A percentile compares a stretch with the other conserved stretches of the same genome.
These are phyloP conservation scores for Diabrotica undecimpunctata DNA, from an alignment of 1,140 invertebrate genomes.

Conservation along the genomic window DNA sequence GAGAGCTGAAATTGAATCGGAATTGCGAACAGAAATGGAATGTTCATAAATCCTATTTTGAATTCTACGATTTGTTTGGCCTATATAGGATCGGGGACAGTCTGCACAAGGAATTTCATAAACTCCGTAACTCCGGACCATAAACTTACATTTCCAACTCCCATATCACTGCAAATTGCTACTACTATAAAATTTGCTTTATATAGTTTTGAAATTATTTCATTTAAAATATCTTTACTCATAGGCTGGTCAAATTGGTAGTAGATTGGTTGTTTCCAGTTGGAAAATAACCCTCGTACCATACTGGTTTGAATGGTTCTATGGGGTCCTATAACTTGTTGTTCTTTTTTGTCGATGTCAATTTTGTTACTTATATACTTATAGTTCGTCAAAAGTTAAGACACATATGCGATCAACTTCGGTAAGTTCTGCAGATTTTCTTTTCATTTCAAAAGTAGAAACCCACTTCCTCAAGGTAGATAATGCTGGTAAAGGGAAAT, in stretches of 20 bases:
- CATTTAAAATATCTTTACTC: constrained; percentile 14
- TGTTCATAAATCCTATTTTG: too few species aligned
- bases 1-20: too few species aligned
- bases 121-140: too few species aligned
- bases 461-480: constrained; percentile 25
- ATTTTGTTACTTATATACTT: constrained; percentile 14
- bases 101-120: too few species aligned
- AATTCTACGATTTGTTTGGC: too few species aligned
- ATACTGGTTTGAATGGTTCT: too few species aligned
- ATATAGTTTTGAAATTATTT: constrained; percentile 16
- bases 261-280: constrained; percentile 24
- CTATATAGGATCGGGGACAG: too few species aligned
- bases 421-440: too few species aligned
- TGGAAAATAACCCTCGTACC: too few species aligned
- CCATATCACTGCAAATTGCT: constrained; percentile 17
- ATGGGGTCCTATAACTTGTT: constrained; percentile 20
- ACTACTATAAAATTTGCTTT: constrained; percentile 7
- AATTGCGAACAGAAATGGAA: too few species aligned
- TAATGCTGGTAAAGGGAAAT: constrained; percentile 24
- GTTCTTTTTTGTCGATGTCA: constrained; percentile 9
- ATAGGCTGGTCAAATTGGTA: constrained; percentile 11
- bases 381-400: constrained; percentile 20
- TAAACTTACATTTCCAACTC: constrained; percentile 1
- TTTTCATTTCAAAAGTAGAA: constrained; percentile 10
- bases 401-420: too few species aligned